Evolutionary conservation across 2,113 vertebrate genomes (phyloP).

Genomic region (Potamarius usumacintae): DNA sequence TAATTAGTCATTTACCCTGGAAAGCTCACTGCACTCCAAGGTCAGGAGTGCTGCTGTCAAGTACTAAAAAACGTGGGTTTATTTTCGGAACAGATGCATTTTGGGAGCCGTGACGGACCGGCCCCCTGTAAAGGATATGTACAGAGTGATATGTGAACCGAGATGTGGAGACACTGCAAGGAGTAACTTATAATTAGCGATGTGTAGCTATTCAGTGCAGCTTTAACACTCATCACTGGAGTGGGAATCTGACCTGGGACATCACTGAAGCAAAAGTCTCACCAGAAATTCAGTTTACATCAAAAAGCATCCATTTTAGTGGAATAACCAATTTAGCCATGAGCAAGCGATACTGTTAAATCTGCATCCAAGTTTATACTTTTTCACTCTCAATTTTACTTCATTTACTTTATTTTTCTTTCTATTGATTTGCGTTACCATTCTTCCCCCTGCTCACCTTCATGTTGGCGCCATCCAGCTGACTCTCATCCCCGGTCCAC

Average conservation of each 20-base stretch:
- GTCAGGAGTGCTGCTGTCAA: background rate
- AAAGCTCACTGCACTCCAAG: background rate
- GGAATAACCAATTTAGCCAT: background rate
- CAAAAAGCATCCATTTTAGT: background rate
- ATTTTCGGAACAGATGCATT: conserved; percentile 47
- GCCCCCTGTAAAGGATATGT: conserved; percentile 33
- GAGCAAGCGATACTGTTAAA: background rate
- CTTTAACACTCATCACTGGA: background rate
- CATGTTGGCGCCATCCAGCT: conserved; percentile 27
- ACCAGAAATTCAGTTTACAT: background rate
- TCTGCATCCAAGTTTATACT: background rate
- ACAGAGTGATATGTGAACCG: conserved; percentile 49
- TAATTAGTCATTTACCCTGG: background rate
- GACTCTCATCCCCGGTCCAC: conserved; percentile 69
- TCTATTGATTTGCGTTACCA: background rate
- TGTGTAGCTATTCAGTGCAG: background rate
- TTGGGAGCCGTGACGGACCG: conserved; percentile 19
- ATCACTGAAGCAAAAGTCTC: background rate
- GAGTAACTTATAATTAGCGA: conserved; percentile 18
- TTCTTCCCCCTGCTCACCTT: conserved; percentile 31
- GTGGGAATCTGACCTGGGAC: background rate
- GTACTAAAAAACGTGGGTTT: conserved; percentile 48
- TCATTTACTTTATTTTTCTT: too few species aligned
- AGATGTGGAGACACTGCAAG: conserved; percentile 52
- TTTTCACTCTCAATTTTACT: background rate